Evolutionary conservation across 2,888 invertebrate genomes (phyloP), one percentile per base, ranked within the genome.

Genomic region (Drosophila testacea): DNA sequence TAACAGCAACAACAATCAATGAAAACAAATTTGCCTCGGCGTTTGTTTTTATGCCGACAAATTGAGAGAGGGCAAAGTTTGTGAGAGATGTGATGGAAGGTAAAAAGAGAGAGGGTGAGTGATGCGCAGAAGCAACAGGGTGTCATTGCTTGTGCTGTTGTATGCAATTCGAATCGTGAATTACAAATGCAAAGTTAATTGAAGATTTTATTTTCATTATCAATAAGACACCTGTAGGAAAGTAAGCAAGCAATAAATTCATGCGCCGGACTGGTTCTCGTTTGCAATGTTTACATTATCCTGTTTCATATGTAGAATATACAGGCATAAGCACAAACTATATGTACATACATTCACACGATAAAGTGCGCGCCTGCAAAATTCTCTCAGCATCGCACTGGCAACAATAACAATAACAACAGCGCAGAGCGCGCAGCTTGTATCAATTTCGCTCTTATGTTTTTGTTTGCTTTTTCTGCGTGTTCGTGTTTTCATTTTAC

Each of bases 401-500:
- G 54, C 73, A 70, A 64, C 74, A 77, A 73, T 63, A 66, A 69
- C 69, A 77, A 56, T 41, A 63, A 63, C 60, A 56, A 52, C 50
- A 72, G 56, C 34, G 36, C 44, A 52, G 71, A 75, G 71, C 71
- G 79, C 70, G 62, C 61, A 50, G 69, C 51, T 80, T 79, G 80
- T 82, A 80, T 75, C 86, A 85, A 73, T 88, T 80, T 85, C 86
- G 80, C 86, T 86, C 81, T 78, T 71, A 47, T 70, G 80, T 88
- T 85, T 84, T 81, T 81, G 88, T 83, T 88, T 88, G 77, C 77
- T 74, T 83, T 83, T 83, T 79, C 83, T 83, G 80, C 79, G 69
- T 83, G 74, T 73, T 83, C 70, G 77, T 84, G 88, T 85, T 83
- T 85, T 83, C 54, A 73, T 85, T 74, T 54, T 75, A 55, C 75